Evolutionary conservation across 2,797 vertebrate species (phyloP), one percentile per base, ranked within the genome.

Genomic region (Girardinus metallicus): DNA sequence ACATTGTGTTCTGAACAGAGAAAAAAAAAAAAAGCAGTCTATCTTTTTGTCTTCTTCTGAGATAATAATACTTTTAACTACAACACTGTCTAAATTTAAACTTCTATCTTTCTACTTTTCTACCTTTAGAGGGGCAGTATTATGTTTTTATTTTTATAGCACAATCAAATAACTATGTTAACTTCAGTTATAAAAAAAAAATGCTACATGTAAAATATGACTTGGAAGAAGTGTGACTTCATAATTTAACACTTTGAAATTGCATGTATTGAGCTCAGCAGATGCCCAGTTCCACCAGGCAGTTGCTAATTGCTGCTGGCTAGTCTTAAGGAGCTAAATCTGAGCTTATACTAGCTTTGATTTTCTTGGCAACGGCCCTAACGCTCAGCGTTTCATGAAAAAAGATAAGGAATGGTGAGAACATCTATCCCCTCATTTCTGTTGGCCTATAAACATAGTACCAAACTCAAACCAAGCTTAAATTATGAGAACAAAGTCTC

Each of bases 1-100:
- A 95, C 90, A 90, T 82, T 51, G 80, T 84, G 92, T 94, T 92
- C 92, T 82, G 85, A 90, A 84, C 83, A 88, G 74, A 41, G 84
- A 83, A 85, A 77, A 31, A 31, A 60, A 62, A 13, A 31, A 84
- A 31, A 77, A 43, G 21, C 72, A 71, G 76, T 60, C 78, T 84
- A 85, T 80, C 73, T 75, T 72, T 3, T 29, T 41, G 34, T 76
- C 77, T 77, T 73, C 74, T 15, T 66, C 29, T 3, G 21, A 80
- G 4, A 11, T 36, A 74, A 51, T 64, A 29, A 1, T 21, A 41
- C 49, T 43, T 78, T 73, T 31, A 57, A 36, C 46, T 43, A 16
- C 34, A 49, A 55, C 13, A 9, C 1, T 51, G 75, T 72, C 62
- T 12, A 18, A 51, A 34, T 29, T 11, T 0, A 23, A 29, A 74